Base-by-base conservation (phyloP, 23 tunicate species). In the Halocynthia aurantium region DNA sequence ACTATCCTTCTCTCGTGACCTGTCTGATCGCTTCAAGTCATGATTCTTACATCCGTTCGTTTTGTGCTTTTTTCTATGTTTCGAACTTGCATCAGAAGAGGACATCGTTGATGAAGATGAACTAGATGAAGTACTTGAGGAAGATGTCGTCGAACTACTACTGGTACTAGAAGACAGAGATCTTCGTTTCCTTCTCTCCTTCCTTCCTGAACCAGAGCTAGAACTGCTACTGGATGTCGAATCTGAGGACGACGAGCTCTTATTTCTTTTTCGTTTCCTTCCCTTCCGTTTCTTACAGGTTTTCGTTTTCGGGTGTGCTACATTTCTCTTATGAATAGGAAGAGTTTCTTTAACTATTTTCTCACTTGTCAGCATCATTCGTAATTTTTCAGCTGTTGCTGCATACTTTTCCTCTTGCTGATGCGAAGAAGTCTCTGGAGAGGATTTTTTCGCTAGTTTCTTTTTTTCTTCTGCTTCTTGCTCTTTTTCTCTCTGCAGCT, bases 311-410 rank as follows among this genome's bases (percentile, higher is more conserved):
- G 78, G 6, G 9, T 15, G 70, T 20, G 70, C 22, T 40, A 9
- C 31, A 10, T 40, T 20, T 10, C 49, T 15, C 0, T 54, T 54
- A 8, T 62, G 56, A n/a, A 54, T 13, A 8, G 31, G 55, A 17
- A 62, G 62, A 19, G 55, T 74, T 53, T 56, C 18, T 13, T 58
- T 66, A 60, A 50, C 20, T 13, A 70, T 71, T 7, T 70, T 74
- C 53, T 84, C 89, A 55, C 55, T 76, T 62, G 84, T 74, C 6
- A 90, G 79, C 6, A 90, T 50, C 44, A 76, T 83, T 6, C 80
- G 78, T 6, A 90, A 75, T 61, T 90, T 90, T 8, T 55, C 67
- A 44, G 87, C 87, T 9, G 96, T 77, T 8, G 62, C 50, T 19
- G 75, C 53, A 70, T 50, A 70, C 51, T 70, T 70, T 5, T 70